Evolutionary conservation across 2,797 vertebrate species (phyloP), one percentile per base, ranked within the genome.

Genomic region (Smutsia temminckii): DNA sequence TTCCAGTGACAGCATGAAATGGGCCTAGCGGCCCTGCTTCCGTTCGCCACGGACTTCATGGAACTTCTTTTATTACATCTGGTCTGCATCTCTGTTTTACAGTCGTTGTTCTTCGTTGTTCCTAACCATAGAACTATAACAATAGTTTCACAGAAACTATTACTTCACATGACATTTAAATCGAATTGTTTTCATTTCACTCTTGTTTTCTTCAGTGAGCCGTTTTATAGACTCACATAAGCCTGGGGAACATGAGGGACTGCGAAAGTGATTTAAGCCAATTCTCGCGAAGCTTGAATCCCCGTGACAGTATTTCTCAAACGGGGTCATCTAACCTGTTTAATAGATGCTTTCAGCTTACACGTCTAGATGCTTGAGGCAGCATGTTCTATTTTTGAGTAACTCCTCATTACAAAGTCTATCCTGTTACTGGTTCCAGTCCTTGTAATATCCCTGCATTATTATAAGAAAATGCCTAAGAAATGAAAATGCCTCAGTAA

Each of bases 401-500:
- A 78, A 55, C 32, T 94, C 75, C 55, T 87, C n/a, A 81, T 75
- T 91, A 51, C 32, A 68, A 94, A 78, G 68, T 78, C 1, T 74
- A 32, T 59, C 37, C 16, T 90, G 12, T 71, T 79, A 37, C 64
- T 61, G 9, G 75, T 69, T 91, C 23, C 32, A 29, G 27, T 53
- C 57, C 8, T 74, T 80, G 16, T 59, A 37, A 74, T 79, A 61
- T 13, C 34, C 42, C 20, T 75, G 23, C 32, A 71, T 64, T 78
- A 49, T 57, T 37, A 46, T 46, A 77, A 8, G 63, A 74, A 46
- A 63, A 53, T 42, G 21, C n/a, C 61, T 37, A 53, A 78, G 51
- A 57, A 63, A 89, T 46, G 63, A 74, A 46, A 63, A 53, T 42
- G 21, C n/a, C 61, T 37, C 46, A 78, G 51, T 53, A 63, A 77